These are phyloP conservation scores for Bibio marci DNA, from an alignment of 2,888 invertebrate species.

Conservation along the genomic window DNA sequence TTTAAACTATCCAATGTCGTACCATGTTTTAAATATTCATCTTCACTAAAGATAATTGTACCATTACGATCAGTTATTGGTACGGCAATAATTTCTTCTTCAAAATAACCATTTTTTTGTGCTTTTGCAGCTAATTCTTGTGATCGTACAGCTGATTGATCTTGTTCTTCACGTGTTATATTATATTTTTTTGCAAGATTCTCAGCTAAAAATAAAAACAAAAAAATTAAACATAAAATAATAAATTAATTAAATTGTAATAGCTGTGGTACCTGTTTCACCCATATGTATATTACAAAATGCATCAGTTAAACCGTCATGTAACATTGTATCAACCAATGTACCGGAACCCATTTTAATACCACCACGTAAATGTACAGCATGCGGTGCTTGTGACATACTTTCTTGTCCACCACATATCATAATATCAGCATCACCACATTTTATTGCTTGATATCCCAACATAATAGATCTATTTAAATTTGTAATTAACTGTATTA, in stretches of 20 bases:
- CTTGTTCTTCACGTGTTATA: slow-evolving; percentile 51
- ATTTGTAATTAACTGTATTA: too few relatives aligned
- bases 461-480: slow-evolving; percentile 39
- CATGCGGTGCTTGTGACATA: slow-evolving; percentile 63
- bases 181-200: slow-evolving; percentile 50
- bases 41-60: slow-evolving; percentile 33
- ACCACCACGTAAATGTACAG: slow-evolving; percentile 40
- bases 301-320: slow-evolving; percentile 59
- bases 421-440: slow-evolving; percentile 46
- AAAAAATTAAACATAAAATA: too few relatives aligned
- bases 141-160: slow-evolving; percentile 46
- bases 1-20: slow-evolving; percentile 40
- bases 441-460: slow-evolving; percentile 48
- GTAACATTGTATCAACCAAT: slow-evolving; percentile 46
- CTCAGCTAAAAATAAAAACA: slow-evolving; percentile 38
- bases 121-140: slow-evolving; percentile 47
- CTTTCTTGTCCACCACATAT: slow-evolving; percentile 70
- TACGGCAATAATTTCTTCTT: slow-evolving; percentile 54
- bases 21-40: slow-evolving; percentile 52
- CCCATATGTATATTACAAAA: slow-evolving; percentile 64
- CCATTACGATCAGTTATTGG: slow-evolving; percentile 32
- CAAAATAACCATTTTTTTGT: slow-evolving; percentile 42
- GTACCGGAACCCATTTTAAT: slow-evolving; percentile 46
- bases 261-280: slow-evolving; percentile 41
- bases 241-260: background rate